A percentile compares a stretch with the other conserved stretches of the same genome.
Evolutionary conservation across 1,140 invertebrate species (phyloP).

Genomic region (Aphidius ervi): DNA sequence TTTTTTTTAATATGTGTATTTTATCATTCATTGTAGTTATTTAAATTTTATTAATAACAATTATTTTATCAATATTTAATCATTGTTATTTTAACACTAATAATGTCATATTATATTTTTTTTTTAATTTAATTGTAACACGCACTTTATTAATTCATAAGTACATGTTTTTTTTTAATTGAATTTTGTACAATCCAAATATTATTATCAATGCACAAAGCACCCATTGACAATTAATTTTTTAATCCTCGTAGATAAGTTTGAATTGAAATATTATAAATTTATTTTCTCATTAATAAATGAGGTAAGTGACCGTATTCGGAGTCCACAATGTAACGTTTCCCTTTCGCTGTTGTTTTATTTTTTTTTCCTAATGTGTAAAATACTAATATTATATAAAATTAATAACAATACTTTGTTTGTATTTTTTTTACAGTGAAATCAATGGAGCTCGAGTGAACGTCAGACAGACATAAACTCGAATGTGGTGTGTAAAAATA

Average conservation of each 20-base stretch:
- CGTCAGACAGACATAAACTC: constrained; percentile 32
- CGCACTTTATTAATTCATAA: too few species aligned
- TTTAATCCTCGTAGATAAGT: constrained; percentile 17
- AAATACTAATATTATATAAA: neutral
- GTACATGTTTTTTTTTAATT: too few species aligned
- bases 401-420: neutral
- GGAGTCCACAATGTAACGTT: constrained; percentile 31
- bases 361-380: neutral
- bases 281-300: constrained; percentile 8
- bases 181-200: too few species aligned
- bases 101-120: too few species aligned
- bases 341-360: constrained; percentile 22
- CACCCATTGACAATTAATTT: neutral
- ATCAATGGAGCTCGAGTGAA: constrained; percentile 30
- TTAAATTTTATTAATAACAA: too few species aligned
- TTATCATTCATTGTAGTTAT: too few species aligned
- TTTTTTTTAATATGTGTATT: too few species aligned
- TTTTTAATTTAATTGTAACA: too few species aligned
- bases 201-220: neutral
- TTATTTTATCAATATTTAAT: too few species aligned
- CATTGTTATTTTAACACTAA: too few species aligned
- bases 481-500: constrained; percentile 36
- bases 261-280: constrained; percentile 3
- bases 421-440: constrained; percentile 44
- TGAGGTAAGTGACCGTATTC: constrained; percentile 41